phyloP scores from a whole-genome alignment of 2,113 vertebrate genomes.

The Spermophilus dauricus region DNA sequence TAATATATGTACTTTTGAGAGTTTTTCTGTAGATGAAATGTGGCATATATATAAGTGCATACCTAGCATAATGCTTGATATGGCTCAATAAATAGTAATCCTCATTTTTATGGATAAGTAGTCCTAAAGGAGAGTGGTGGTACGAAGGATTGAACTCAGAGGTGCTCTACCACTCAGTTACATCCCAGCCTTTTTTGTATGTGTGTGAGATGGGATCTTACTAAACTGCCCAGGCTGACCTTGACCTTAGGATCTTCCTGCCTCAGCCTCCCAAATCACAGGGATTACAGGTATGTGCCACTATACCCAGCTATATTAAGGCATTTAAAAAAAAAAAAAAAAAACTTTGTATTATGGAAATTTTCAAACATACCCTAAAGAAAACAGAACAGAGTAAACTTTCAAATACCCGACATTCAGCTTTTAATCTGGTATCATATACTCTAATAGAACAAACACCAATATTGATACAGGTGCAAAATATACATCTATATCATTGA shows the following conservation, averaged over 20 bases:
- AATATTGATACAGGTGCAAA: background rate
- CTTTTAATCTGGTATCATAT: slow-evolving; percentile 31
- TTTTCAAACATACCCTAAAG: slow-evolving; percentile 46
- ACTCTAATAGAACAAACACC: slow-evolving; percentile 30
- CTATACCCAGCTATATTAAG: background rate
- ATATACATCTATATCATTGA: slow-evolving; percentile 21
- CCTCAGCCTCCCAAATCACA: too few species aligned
- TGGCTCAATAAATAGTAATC: background rate
- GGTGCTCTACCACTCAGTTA: too few species aligned
- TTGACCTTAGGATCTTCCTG: too few species aligned
- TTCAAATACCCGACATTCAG: slow-evolving; percentile 26
- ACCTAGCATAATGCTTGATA: slow-evolving; percentile 4
- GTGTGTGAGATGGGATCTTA: too few species aligned
- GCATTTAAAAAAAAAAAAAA: background rate
- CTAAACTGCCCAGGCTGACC: too few species aligned
- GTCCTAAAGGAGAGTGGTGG: background rate
- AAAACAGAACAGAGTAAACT: slow-evolving; percentile 36
- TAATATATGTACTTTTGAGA: slow-evolving; percentile 44
- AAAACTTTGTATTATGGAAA: background rate
- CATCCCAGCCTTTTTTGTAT: too few species aligned
- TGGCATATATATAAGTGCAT: background rate
- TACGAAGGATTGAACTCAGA: too few species aligned
- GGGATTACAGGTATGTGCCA: background rate
- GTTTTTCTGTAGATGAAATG: slow-evolving; percentile 14
- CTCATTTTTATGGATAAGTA: slow-evolving; percentile 38